Percentiles rank a stretch among this genome's conserved stretches.
Conservation (phyloP, 2,888 invertebrate genomes). For the Rhyacophila evoluta region DNA sequence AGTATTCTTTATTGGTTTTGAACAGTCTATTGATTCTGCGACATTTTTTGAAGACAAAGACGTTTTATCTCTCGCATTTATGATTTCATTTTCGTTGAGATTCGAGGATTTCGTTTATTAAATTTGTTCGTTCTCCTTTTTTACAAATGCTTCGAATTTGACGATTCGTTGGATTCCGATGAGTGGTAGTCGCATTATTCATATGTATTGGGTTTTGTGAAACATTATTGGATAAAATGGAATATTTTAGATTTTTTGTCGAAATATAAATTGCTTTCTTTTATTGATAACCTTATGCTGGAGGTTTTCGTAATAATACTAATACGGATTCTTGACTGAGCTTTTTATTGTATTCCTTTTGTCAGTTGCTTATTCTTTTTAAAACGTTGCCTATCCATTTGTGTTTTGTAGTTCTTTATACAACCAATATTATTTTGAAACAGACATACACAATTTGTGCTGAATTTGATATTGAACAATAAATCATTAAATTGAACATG, state of each 20-base stretch:
- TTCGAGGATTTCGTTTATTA: slow-evolving; percentile 18
- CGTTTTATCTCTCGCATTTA: slow-evolving; percentile 18
- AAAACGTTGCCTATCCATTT: background rate
- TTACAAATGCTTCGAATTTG: slow-evolving; percentile 24
- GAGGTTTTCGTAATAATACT: slow-evolving; percentile 17
- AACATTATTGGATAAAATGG: slow-evolving; percentile 18
- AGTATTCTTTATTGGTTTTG: background rate
- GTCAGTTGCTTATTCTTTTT: background rate
- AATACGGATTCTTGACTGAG: slow-evolving; percentile 3
- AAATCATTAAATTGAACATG: too few relatives aligned
- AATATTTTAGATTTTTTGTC: slow-evolving; percentile 5
- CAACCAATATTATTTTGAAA: slow-evolving; percentile 5
- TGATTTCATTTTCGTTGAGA: slow-evolving; percentile 23
- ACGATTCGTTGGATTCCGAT: slow-evolving; percentile 22
- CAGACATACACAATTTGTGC: background rate
- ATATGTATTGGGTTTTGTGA: slow-evolving; percentile 22
- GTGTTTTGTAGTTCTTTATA: background rate
- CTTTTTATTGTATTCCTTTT: slow-evolving; percentile 13
- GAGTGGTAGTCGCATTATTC: slow-evolving; percentile 19
- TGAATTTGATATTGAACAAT: slow-evolving; percentile 13
- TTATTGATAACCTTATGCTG: slow-evolving; percentile 14
- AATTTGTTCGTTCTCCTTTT: slow-evolving; percentile 17
- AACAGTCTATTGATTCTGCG: slow-evolving; percentile 13
- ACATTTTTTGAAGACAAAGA: slow-evolving; percentile 24
- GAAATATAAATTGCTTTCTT: slow-evolving; percentile 21